A percentile compares a stretch with the other conserved stretches of the same genome.
These are phyloP conservation scores for Tachina grossa DNA, from an alignment of 2,888 invertebrate genomes.

Conservation along the genomic window DNA sequence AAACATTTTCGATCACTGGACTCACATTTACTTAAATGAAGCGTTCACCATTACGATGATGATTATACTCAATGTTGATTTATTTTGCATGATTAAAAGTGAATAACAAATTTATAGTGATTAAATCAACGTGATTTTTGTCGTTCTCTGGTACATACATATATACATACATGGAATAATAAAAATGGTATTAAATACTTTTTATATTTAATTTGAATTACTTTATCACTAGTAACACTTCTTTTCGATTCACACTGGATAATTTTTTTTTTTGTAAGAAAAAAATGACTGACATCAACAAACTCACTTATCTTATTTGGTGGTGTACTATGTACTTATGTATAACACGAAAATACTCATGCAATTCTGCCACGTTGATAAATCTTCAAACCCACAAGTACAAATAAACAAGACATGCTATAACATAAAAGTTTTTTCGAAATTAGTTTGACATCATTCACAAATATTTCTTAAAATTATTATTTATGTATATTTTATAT, in stretches of 20 bases:
- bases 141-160: too few species aligned
- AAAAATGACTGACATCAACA: conserved; percentile 40
- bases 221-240: not conserved
- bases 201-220: not conserved
- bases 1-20: too few species aligned
- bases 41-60: too few species aligned
- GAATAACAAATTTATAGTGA: too few species aligned
- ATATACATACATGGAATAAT: not conserved
- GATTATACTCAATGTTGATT: too few species aligned
- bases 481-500: not conserved
- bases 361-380: conserved; percentile 70
- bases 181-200: too few species aligned
- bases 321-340: conserved; percentile 31
- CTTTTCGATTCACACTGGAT: not conserved
- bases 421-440: not conserved
- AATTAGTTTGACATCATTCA: not conserved
- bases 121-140: too few species aligned
- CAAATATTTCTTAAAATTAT: not conserved
- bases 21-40: too few species aligned
- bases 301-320: conserved; percentile 39
- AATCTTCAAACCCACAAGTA: conserved; percentile 32
- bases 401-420: conserved; percentile 3
- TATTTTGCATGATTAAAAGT: too few species aligned
- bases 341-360: conserved; percentile 49
- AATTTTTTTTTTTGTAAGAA: not conserved